Evolutionary conservation across 2,797 vertebrate genomes (phyloP).

Genomic region (Fundulus diaphanus): DNA sequence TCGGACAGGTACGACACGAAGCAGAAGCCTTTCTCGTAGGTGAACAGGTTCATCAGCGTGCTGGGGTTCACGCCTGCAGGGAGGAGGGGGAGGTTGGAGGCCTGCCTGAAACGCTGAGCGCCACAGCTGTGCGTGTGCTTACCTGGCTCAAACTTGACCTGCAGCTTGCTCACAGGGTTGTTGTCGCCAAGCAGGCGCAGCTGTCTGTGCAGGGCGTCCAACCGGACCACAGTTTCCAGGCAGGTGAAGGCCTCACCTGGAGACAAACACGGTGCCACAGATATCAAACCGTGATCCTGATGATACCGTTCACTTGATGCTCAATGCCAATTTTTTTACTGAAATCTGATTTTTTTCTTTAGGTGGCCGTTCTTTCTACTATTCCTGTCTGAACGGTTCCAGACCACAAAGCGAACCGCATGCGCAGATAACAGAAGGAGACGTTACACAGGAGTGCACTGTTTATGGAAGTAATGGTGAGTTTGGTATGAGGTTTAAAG

Average conservation of each 20-base stretch:
- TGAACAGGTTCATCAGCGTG: conserved; percentile 97
- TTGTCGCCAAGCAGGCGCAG: conserved; percentile 94
- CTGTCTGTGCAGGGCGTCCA: conserved; percentile 94
- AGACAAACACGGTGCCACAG: background rate
- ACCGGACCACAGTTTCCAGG: conserved; percentile 92
- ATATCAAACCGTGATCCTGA: background rate
- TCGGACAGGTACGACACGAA: conserved; percentile 95
- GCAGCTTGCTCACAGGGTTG: conserved; percentile 93
- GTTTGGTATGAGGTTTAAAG: no score
- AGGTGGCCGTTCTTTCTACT: no score
- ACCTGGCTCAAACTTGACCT: conserved; percentile 86
- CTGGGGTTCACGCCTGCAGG: conserved; percentile 93
- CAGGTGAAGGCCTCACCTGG: conserved; percentile 94
- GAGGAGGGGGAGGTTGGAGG: background rate
- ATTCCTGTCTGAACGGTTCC: no score
- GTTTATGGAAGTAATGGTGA: no score
- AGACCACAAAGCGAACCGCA: no score
- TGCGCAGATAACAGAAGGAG: no score
- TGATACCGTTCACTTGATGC: no score
- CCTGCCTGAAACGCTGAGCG: background rate
- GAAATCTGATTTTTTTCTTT: no score
- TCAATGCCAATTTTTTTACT: no score
- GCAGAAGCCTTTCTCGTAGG: conserved; percentile 98
- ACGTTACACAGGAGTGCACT: no score
- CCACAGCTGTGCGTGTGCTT: background rate